Percentiles rank a stretch among this genome's conserved stretches.
phyloP scores from a whole-genome alignment of 2,888 invertebrate genomes.

The Cheilosia scutellata region DNA sequence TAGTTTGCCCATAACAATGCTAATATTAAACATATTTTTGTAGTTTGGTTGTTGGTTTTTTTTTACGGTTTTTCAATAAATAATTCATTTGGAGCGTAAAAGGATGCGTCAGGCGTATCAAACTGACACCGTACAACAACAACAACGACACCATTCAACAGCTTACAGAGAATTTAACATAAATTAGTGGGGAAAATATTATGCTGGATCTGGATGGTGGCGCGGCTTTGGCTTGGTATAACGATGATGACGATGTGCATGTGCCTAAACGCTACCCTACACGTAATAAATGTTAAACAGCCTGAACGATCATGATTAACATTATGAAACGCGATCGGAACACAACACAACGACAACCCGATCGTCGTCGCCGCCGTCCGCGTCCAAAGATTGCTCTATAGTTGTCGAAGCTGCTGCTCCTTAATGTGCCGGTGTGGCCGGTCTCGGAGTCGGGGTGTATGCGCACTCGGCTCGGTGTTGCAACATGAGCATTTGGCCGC shows the following conservation, averaged over 20 bases:
- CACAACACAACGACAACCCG: conserved; percentile 41
- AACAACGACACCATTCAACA: conserved; percentile 73
- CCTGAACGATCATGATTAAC: conserved; percentile 74
- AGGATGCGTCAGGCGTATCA: conserved; percentile 56
- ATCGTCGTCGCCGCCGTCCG: not conserved
- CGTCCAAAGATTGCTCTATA: conserved; percentile 27
- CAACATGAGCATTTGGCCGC: conserved; percentile 73
- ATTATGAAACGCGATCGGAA: conserved; percentile 75
- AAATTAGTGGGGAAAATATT: conserved; percentile 62
- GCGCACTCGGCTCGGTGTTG: conserved; percentile 47
- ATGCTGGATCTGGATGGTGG: conserved; percentile 7
- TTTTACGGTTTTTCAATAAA: conserved; percentile 47
- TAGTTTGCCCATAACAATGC: conserved; percentile 43
- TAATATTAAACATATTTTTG: conserved; percentile 25
- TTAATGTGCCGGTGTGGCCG: not conserved
- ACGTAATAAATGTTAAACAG: conserved; percentile 76
- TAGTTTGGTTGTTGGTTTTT: not conserved
- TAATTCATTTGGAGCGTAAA: conserved; percentile 53
- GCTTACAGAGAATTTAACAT: conserved; percentile 71
- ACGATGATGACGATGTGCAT: conserved; percentile 52
- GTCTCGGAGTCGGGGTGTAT: not conserved
- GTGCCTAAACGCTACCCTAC: conserved; percentile 72
- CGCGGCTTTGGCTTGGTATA: not conserved
- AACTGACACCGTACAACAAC: conserved; percentile 63
- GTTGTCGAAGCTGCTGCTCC: conserved; percentile 27